These are phyloP conservation scores for Physella acuta DNA, from an alignment of 1,140 invertebrate species.

Conservation along the genomic window DNA sequence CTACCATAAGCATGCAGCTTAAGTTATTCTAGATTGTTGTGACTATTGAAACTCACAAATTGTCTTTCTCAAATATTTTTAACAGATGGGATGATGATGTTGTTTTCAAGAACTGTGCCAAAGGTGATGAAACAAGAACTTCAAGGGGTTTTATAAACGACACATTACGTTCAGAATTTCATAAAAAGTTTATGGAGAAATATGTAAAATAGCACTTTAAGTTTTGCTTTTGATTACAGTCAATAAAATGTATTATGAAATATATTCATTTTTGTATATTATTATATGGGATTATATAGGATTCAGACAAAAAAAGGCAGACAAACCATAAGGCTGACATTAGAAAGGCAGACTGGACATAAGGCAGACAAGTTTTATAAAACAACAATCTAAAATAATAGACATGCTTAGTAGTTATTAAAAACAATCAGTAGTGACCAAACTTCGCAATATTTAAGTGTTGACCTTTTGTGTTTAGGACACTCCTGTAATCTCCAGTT, in stretches of 20 bases:
- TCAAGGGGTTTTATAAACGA: conserved; percentile 94
- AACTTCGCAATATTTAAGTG: too few relatives aligned
- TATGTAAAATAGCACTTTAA: conserved; percentile 80
- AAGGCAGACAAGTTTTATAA: too few relatives aligned
- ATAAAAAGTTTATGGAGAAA: conserved; percentile 99
- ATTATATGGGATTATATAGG: too few relatives aligned
- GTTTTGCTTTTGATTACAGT: neutral
- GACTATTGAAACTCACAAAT: neutral
- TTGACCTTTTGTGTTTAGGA: too few relatives aligned
- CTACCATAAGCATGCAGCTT: too few relatives aligned
- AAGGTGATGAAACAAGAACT: conserved; percentile 86
- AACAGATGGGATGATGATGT: conserved; percentile 96
- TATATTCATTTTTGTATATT: neutral
- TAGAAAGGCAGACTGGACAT: too few relatives aligned
- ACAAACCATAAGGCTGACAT: too few relatives aligned
- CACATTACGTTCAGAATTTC: conserved; percentile 95
- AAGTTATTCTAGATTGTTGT: neutral
- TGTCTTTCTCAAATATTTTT: conserved; percentile 24
- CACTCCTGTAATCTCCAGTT: too few relatives aligned
- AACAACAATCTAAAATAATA: too few relatives aligned
- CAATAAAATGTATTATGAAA: neutral
- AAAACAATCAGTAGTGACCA: too few relatives aligned
- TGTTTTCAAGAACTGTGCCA: conserved; percentile 99
- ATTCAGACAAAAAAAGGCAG: too few relatives aligned
- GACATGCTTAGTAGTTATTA: too few relatives aligned